Evolutionary conservation across 2,797 vertebrate genomes (phyloP), one percentile per base, ranked within the genome.

Genomic region (Malacoctenus gilli): DNA sequence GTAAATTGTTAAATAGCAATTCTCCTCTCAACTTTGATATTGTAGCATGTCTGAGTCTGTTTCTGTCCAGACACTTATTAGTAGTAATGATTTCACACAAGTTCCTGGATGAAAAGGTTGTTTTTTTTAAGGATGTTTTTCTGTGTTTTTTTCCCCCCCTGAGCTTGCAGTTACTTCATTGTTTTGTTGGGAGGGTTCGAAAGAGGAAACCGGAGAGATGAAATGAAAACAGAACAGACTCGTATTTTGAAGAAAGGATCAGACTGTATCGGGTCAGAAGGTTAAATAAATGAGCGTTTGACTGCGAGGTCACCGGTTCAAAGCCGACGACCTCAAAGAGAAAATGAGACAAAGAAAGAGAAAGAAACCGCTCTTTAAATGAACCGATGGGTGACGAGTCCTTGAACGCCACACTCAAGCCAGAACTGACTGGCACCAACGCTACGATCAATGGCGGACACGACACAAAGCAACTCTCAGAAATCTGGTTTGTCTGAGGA

Each of bases 1-100:
- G 57, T 86, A 59, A 83, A 87, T n/a, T 78, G 80, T 75, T 81
- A 77, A 74, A 83, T 60, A 41, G 55, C 9, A 30, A 49, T 37
- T 54, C 39, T 46, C 68, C 55, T 32, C 51, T 59, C n/a, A 56
- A 54, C 39, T 61, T 34, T 54, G 36, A 54, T 59, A 41, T 25
- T 14, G 2, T 16, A 66, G 37, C 21, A 20, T 49, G 43, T 41
- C 46, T 59, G 16, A 5, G 16, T 25, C 3, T 18, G 40, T 58
- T 51, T 68, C 34, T 61, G 11, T 62, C 44, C 44, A 48, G 25
- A 44, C 20, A 30, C 46, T 40, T 37, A 42, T 69, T 59, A 68
- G 39, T 2, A 38, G 38, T 22, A 28, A 8, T 23, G 22, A 51
- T n/a, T 22, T 21, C 59, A 47, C 8, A 19, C 13, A 48, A 20